Conservation (phyloP, 1,140 invertebrate genomes). For the Stenopsyche tienmushanensis region DNA sequence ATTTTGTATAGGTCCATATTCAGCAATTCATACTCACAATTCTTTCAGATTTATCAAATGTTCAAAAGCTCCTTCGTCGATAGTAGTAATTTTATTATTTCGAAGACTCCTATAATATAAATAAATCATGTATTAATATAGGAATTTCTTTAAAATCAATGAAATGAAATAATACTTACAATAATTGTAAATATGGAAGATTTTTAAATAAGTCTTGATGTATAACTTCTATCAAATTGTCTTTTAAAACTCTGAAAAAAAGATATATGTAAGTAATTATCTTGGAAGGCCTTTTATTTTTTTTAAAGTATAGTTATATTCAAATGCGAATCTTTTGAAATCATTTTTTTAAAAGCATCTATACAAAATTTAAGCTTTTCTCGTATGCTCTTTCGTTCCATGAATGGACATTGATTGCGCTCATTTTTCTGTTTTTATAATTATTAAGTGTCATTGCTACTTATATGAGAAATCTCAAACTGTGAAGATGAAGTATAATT, state of each 20-base stretch:
- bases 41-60: slow-evolving; percentile 44
- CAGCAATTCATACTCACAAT: slow-evolving; percentile 45
- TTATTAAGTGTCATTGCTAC: too few relatives aligned
- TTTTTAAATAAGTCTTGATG: slow-evolving; percentile 49
- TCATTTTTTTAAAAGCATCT: too few relatives aligned
- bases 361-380: too few relatives aligned
- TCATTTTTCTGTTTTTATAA: too few relatives aligned
- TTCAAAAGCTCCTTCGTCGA: slow-evolving; percentile 47
- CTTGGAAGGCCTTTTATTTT: too few relatives aligned
- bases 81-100: slow-evolving; percentile 36
- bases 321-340: too few relatives aligned
- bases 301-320: too few relatives aligned
- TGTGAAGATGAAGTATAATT: too few relatives aligned
- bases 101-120: slow-evolving; percentile 31
- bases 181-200: slow-evolving; percentile 50
- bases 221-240: slow-evolving; percentile 53
- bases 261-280: too few relatives aligned
- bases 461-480: too few relatives aligned
- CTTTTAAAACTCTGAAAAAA: slow-evolving; percentile 50
- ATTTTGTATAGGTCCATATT: neutral
- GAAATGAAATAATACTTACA: slow-evolving; percentile 49
- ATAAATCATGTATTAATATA: slow-evolving; percentile 5
- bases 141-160: neutral
- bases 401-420: too few relatives aligned
- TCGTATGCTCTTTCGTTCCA: too few relatives aligned